Conservation (phyloP, 1,140 invertebrate genomes). For the Ephestia elutella region DNA sequence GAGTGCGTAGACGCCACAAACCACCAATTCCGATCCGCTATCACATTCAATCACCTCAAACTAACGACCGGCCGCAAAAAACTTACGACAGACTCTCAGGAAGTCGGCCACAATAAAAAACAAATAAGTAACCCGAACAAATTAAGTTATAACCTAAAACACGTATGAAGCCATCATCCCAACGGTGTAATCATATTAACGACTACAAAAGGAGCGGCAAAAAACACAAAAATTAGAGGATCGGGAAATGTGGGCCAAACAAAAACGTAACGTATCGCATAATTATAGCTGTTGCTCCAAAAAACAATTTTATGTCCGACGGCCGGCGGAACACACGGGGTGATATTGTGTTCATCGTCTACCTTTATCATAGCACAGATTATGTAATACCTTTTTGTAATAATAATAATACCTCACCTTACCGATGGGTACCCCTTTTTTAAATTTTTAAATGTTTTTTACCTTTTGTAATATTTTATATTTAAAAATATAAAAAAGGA, state of each 20-base stretch:
- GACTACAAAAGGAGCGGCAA: constrained; percentile 71
- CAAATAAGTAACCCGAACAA: constrained; percentile 69
- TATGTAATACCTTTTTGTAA: too few relatives aligned
- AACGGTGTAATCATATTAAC: constrained; percentile 74
- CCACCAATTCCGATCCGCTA: constrained; percentile 57
- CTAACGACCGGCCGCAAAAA: constrained; percentile 64
- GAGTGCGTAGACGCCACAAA: constrained; percentile 5
- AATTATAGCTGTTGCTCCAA: constrained; percentile 70
- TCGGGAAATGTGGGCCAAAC: constrained; percentile 73
- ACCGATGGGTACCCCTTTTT: too few relatives aligned
- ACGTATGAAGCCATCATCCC: constrained; percentile 73
- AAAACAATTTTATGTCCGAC: constrained; percentile 70
- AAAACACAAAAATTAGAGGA: constrained; percentile 72
- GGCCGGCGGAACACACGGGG: constrained; percentile 44
- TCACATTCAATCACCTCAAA: constrained; percentile 67
- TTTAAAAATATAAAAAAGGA: too few relatives aligned
- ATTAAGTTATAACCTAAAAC: constrained; percentile 74
- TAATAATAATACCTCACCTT: too few relatives aligned
- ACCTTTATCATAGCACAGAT: too few relatives aligned
- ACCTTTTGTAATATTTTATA: too few relatives aligned
- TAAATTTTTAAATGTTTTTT: too few relatives aligned
- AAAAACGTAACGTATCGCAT: constrained; percentile 72
- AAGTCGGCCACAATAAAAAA: constrained; percentile 69
- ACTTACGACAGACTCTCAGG: constrained; percentile 63
- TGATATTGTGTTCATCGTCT: constrained; percentile 8